A percentile compares a stretch with the other conserved stretches of the same genome.
Conservation (phyloP, 2,888 invertebrate genomes). For the Neoscelio sp. region DNA sequence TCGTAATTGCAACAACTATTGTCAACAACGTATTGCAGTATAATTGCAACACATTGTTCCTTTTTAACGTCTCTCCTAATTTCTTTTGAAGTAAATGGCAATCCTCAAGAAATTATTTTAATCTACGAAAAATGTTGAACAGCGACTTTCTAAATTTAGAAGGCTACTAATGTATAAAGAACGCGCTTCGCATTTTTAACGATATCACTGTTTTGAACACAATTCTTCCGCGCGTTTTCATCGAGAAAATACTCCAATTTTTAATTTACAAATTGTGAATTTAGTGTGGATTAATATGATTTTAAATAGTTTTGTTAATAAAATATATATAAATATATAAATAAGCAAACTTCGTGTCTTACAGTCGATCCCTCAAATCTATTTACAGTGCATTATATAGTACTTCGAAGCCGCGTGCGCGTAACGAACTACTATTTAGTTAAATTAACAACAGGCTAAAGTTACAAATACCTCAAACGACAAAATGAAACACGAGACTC, state of each 20-base stretch:
- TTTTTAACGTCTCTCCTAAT: too few relatives aligned
- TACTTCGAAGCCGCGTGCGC: neutral
- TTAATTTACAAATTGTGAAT: neutral
- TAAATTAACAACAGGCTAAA: neutral
- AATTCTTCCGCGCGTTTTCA: neutral
- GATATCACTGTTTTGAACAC: neutral
- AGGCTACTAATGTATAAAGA: conserved; percentile 1
- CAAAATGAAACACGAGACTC: conserved; percentile 18
- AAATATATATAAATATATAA: too few relatives aligned
- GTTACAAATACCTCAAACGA: conserved; percentile 19
- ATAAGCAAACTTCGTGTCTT: too few relatives aligned
- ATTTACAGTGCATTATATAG: conserved; percentile 1
- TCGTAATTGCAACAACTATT: too few relatives aligned
- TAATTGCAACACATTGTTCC: too few relatives aligned
- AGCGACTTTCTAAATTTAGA: conserved; percentile 5
- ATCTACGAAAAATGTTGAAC: conserved; percentile 5
- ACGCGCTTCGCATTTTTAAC: conserved; percentile 17
- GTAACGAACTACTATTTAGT: neutral
- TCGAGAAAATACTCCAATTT: neutral
- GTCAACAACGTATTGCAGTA: too few relatives aligned
- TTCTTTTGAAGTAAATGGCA: too few relatives aligned
- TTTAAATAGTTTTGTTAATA: too few relatives aligned
- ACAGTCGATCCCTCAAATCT: neutral
- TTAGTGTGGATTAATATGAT: too few relatives aligned
- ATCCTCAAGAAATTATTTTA: too few relatives aligned